phyloP scores from a whole-genome alignment of 2,797 vertebrate genomes.

The Sardinella longiceps region DNA sequence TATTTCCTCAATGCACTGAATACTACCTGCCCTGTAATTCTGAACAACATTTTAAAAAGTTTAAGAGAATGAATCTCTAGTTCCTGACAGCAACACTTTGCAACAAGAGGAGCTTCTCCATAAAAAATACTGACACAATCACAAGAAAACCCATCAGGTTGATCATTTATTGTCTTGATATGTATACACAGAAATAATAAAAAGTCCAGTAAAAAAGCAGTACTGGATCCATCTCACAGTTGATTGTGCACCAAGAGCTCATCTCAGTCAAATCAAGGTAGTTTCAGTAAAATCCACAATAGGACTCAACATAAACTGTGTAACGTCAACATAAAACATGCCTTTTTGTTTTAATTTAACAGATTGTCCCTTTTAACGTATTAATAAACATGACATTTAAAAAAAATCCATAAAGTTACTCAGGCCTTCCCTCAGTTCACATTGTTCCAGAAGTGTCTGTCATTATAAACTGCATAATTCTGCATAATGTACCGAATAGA shows the following conservation, averaged over 20 bases:
- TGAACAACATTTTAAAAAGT: background rate
- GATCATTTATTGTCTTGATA: conserved; percentile 25
- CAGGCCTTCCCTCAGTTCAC: conserved; percentile 21
- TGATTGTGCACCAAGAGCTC: conserved; percentile 19
- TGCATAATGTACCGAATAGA: background rate
- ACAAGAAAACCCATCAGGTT: conserved; percentile 18
- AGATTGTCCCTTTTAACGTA: conserved; percentile 14
- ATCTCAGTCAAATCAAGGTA: conserved; percentile 4
- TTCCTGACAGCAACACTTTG: background rate
- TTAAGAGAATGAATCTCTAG: background rate
- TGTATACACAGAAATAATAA: conserved; percentile 16
- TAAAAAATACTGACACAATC: conserved; percentile 9
- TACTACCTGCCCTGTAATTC: background rate
- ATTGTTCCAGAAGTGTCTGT: conserved; percentile 10
- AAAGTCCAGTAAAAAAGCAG: conserved; percentile 7
- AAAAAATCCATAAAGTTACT: background rate
- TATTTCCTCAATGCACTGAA: background rate
- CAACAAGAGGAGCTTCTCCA: background rate
- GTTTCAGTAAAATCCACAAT: background rate
- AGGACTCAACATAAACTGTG: background rate
- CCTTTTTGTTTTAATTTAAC: background rate
- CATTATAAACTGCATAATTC: background rate
- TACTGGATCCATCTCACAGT: conserved; percentile 16
- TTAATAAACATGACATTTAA: background rate
- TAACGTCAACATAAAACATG: conserved; percentile 9